Conservation (phyloP, 2,113 vertebrate species). For the Pampusana beccarii region DNA sequence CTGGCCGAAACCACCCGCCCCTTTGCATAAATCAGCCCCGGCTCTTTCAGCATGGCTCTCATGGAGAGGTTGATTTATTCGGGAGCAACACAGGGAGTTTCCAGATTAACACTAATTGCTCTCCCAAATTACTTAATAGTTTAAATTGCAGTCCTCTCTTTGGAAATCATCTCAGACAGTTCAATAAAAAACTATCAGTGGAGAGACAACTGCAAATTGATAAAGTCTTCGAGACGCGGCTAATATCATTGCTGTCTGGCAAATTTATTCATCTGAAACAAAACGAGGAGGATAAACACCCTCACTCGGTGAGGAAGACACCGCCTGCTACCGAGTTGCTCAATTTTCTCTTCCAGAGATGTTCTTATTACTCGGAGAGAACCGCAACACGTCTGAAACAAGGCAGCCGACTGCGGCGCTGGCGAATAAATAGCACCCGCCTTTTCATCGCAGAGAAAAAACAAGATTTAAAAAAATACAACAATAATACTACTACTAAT, state of each 20-base stretch:
- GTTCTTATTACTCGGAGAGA: background rate
- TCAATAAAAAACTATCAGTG: slow-evolving; percentile 48
- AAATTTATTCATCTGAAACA: slow-evolving; percentile 39
- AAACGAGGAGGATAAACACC: slow-evolving; percentile 21
- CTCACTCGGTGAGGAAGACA: background rate
- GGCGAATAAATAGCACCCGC: background rate
- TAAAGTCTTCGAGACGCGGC: slow-evolving; percentile 41
- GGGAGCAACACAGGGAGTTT: slow-evolving; percentile 64
- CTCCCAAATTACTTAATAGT: slow-evolving; percentile 69
- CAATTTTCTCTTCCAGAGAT: slow-evolving; percentile 7
- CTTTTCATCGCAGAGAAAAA: background rate
- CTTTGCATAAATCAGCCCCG: background rate
- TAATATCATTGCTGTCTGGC: slow-evolving; percentile 48
- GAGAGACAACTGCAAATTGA: slow-evolving; percentile 64
- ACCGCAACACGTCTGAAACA: background rate
- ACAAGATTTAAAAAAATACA: background rate
- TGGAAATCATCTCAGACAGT: slow-evolving; percentile 59
- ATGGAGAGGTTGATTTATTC: slow-evolving; percentile 63
- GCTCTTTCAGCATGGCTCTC: slow-evolving; percentile 13
- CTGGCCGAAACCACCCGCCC: background rate
- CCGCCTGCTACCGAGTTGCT: background rate
- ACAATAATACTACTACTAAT: background rate
- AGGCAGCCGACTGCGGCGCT: background rate
- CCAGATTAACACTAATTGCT: slow-evolving; percentile 70
- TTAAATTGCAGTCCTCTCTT: slow-evolving; percentile 62